Base-by-base conservation (phyloP, 2,797 vertebrate genomes). In the Orestias chungarensis region DNA sequence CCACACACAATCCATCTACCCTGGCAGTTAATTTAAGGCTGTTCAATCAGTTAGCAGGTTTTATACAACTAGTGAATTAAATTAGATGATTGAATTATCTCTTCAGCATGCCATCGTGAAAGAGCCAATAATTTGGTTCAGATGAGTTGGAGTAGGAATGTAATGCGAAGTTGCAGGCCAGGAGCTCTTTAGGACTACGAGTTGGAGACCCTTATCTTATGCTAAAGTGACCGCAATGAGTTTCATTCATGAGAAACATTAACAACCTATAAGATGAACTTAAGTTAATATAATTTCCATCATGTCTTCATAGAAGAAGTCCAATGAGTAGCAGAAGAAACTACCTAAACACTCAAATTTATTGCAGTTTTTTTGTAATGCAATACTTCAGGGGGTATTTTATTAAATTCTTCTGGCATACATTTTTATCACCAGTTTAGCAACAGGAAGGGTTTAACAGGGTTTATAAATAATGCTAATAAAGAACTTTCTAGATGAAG, bases 21-120 rank as follows among this genome's bases (percentile, higher is more conserved):
- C 31, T 57, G 31, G 52, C 64, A 57, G 43, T n/a, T 74, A 50
- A 71, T 68, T 50, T 62, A 35, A 38, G 17, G 25, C 40, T 54
- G 27, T 80, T 73, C 57, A 54, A 44, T 49, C 75, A 66, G 77
- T 68, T 75, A n/a, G n/a, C n/a, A n/a, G n/a, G n/a, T n/a, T n/a
- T n/a, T n/a, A n/a, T n/a, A n/a, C n/a, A n/a, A n/a, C n/a, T n/a
- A n/a, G n/a, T n/a, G n/a, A n/a, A n/a, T n/a, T n/a, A n/a, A n/a
- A n/a, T n/a, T n/a, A n/a, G n/a, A n/a, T n/a, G n/a, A n/a, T n/a
- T n/a, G n/a, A n/a, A n/a, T n/a, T n/a, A n/a, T n/a, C n/a, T n/a
- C n/a, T n/a, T n/a, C n/a, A n/a, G n/a, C n/a, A n/a, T n/a, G n/a
- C n/a, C n/a, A n/a, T n/a, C n/a, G n/a, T n/a, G n/a, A n/a, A n/a